Evolutionary conservation across 64 coral and sea anemone genomes (phyloP).

Genomic region (Catalaphyllia jardinei): DNA sequence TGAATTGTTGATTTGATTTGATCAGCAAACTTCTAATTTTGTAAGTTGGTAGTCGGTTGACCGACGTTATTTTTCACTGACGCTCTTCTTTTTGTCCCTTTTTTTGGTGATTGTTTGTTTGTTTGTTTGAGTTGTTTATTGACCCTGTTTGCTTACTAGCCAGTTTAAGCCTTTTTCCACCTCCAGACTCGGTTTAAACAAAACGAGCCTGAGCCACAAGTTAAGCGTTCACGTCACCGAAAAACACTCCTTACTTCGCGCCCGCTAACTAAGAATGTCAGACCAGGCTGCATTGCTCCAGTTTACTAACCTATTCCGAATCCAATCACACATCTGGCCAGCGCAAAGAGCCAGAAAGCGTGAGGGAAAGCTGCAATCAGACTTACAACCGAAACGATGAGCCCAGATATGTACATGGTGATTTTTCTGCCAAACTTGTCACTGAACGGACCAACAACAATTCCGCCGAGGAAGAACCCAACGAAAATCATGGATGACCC

Average conservation of each 20-base stretch:
- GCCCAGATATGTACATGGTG: slow-evolving; percentile 48
- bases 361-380: slow-evolving; percentile 52
- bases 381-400: slow-evolving; percentile 41
- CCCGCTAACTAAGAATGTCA: not conserved
- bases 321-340: slow-evolving; percentile 68
- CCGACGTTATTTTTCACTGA: too few relatives aligned
- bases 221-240: not conserved
- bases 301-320: slow-evolving; percentile 53
- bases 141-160: too few relatives aligned
- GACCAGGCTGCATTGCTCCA: not conserved
- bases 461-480: slow-evolving; percentile 49
- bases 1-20: too few relatives aligned
- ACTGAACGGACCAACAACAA: slow-evolving; percentile 45
- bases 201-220: too few relatives aligned
- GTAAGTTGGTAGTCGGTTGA: too few relatives aligned
- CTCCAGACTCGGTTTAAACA: too few relatives aligned
- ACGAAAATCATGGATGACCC: slow-evolving; percentile 70
- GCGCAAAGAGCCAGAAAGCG: slow-evolving; percentile 76
- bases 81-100: too few relatives aligned
- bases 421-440: slow-evolving; percentile 78
- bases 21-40: too few relatives aligned
- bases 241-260: not conserved
- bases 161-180: too few relatives aligned
- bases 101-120: too few relatives aligned
- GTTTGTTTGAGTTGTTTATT: too few relatives aligned